Conservation (phyloP, 1,140 invertebrate genomes). For the Dufourea novaeangliae region DNA sequence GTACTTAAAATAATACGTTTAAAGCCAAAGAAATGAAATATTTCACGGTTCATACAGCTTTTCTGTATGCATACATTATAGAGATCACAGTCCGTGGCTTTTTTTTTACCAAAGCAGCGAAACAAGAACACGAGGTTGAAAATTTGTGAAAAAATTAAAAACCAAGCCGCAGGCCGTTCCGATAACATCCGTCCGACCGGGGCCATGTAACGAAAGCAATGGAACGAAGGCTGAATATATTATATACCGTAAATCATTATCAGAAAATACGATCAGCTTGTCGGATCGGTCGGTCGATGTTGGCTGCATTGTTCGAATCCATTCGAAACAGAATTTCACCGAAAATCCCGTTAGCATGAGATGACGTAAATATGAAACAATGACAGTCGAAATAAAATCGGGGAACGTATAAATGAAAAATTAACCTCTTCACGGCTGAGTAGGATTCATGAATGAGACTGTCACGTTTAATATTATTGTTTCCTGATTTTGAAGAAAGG, state of each 20-base stretch:
- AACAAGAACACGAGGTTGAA: not conserved
- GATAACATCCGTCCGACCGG: not conserved
- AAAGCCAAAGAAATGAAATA: too few relatives aligned
- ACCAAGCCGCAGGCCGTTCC: not conserved
- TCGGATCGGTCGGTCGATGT: not conserved
- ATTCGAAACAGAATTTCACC: not conserved
- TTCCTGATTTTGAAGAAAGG: too few relatives aligned
- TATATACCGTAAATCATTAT: constrained; percentile 23
- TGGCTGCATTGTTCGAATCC: not conserved
- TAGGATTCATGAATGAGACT: too few relatives aligned
- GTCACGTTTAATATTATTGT: not conserved
- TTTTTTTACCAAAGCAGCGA: not conserved
- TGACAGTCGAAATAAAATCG: not conserved
- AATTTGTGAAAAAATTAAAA: not conserved
- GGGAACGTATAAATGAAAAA: too few relatives aligned
- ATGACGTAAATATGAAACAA: not conserved
- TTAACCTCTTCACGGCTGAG: too few relatives aligned
- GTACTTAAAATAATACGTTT: too few relatives aligned
- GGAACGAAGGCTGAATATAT: not conserved
- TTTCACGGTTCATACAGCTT: not conserved
- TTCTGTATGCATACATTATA: constrained; percentile 2
- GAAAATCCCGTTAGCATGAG: not conserved
- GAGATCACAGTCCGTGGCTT: not conserved
- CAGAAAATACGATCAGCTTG: constrained; percentile 9
- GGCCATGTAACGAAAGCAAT: not conserved